These are phyloP conservation scores for Clinocottus analis DNA, from an alignment of 2,113 vertebrate species.

Conservation along the genomic window DNA sequence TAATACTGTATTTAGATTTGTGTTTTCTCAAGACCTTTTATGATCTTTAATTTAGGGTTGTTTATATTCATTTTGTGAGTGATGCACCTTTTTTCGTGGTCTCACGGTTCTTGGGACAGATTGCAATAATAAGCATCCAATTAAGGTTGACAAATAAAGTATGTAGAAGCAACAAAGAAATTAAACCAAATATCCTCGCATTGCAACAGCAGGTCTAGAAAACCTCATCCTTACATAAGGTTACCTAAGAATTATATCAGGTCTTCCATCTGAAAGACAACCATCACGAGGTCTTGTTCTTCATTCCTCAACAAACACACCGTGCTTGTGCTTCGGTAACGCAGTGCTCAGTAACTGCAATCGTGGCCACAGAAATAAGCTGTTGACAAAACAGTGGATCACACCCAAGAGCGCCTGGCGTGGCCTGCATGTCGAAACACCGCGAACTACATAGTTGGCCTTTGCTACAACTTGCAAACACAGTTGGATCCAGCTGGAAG, in stretches of 20 bases:
- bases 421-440: conserved; percentile 77
- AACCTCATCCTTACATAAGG: conserved; percentile 2
- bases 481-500: conserved; percentile 59
- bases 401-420: conserved; percentile 73
- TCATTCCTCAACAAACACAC: conserved; percentile 45
- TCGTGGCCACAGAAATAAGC: conserved; percentile 51
- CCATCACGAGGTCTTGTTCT: background rate
- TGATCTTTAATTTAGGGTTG: background rate
- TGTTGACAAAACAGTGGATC: conserved; percentile 78
- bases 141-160: too few species aligned
- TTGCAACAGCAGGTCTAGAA: background rate
- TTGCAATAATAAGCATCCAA: background rate
- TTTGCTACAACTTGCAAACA: conserved; percentile 76
- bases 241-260: background rate
- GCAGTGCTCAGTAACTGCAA: conserved; percentile 39
- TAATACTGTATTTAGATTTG: background rate
- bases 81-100: background rate
- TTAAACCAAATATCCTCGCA: background rate
- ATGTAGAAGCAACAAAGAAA: too few species aligned
- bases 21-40: background rate
- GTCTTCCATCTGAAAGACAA: background rate
- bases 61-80: background rate
- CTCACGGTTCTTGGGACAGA: background rate
- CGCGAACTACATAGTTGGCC: conserved; percentile 75
- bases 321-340: conserved; percentile 14